Percentiles rank a stretch among this genome's conserved stretches.
Conservation (phyloP, 1,140 invertebrate genomes). For the Plutomurus gul region DNA sequence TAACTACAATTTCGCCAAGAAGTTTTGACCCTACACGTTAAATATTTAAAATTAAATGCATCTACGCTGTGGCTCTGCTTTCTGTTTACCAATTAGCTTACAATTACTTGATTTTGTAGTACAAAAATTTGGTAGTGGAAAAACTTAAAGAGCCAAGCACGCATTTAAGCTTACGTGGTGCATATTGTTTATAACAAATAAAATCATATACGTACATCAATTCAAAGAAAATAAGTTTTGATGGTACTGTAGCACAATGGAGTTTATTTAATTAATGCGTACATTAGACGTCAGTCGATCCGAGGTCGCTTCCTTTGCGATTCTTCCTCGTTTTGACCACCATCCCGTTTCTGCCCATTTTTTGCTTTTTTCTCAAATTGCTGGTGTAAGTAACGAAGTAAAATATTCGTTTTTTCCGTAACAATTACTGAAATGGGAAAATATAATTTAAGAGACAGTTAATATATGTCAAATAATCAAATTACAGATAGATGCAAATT, state of each 20-base stretch:
- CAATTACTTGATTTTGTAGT: neutral
- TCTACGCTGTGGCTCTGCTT: no score
- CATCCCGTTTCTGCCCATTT: constrained; percentile 28
- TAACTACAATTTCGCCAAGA: no score
- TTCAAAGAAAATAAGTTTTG: constrained; percentile 9
- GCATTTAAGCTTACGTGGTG: neutral
- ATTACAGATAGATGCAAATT: no score
- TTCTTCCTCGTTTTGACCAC: constrained; percentile 38
- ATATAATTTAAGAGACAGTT: no score
- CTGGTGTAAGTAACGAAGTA: constrained; percentile 88
- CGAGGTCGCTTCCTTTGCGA: constrained; percentile 41
- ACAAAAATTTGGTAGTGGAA: no score
- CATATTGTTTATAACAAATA: neutral
- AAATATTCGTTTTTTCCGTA: constrained; percentile 91
- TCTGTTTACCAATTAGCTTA: no score
- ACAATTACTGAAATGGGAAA: constrained; percentile 79
- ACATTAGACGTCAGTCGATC: constrained; percentile 28
- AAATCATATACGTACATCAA: neutral
- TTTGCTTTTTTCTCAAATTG: constrained; percentile 77
- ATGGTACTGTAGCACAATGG: neutral
- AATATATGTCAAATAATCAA: no score
- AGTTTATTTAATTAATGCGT: neutral
- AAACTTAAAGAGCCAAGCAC: neutral
- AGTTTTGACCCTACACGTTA: no score
- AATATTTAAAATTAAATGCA: no score